A percentile compares a stretch with the other conserved stretches of the same genome.
phyloP scores from a whole-genome alignment of 1,140 invertebrate genomes.

The Bombus sibiricus region DNA sequence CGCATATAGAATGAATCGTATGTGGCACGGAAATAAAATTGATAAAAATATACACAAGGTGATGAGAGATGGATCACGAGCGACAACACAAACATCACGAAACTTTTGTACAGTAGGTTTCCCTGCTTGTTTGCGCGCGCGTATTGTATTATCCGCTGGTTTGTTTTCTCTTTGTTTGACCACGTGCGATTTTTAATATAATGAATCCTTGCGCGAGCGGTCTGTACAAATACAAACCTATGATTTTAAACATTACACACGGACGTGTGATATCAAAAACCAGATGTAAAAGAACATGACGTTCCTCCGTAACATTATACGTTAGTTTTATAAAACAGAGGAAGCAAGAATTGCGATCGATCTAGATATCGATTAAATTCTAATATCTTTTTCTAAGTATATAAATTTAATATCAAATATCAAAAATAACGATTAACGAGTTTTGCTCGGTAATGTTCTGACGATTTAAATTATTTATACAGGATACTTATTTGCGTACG shows the following conservation, averaged over 20 bases:
- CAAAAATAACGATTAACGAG: no score
- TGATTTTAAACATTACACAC: constrained; percentile 13
- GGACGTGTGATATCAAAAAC: neutral
- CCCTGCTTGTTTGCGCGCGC: constrained; percentile 50
- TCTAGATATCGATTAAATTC: neutral
- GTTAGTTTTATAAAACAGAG: neutral
- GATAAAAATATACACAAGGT: constrained; percentile 36
- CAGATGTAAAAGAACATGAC: neutral
- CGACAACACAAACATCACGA: constrained; percentile 58
- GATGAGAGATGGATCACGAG: constrained; percentile 52
- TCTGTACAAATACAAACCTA: constrained; percentile 41
- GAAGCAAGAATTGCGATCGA: neutral
- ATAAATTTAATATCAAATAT: no score
- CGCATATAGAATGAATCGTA: neutral
- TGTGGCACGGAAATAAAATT: neutral
- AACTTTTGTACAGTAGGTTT: constrained; percentile 50
- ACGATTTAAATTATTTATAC: no score
- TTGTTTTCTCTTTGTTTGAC: constrained; percentile 56
- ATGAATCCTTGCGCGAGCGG: constrained; percentile 41
- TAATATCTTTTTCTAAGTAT: neutral
- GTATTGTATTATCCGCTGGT: constrained; percentile 54
- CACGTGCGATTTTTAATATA: constrained; percentile 58
- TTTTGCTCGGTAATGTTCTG: no score
- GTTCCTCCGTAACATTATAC: no score
- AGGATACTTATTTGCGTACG: no score